Conservation (phyloP, 2,113 vertebrate genomes). For the Petrocephalus zakoni region DNA sequence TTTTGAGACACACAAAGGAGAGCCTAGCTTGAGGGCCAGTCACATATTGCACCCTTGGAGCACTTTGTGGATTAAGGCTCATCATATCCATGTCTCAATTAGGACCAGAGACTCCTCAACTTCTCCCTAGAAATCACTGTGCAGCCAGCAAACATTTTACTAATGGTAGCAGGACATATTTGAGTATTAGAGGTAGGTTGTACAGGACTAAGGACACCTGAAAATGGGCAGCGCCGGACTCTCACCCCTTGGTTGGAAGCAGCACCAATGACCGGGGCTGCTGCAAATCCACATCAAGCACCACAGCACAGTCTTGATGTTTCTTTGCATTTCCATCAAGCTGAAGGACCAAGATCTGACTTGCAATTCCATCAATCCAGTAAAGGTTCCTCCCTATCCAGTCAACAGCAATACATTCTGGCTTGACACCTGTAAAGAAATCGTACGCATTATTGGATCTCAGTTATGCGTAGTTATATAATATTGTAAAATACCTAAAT, state of each 20-base stretch:
- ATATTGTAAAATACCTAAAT: neutral
- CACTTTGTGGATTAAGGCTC: neutral
- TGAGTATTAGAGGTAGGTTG: neutral
- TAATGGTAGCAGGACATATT: neutral
- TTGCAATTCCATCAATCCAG: constrained; percentile 76
- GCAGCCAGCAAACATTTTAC: neutral
- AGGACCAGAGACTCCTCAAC: neutral
- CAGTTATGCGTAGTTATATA: too few relatives aligned
- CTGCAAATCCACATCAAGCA: constrained; percentile 70
- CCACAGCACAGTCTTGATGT: constrained; percentile 62
- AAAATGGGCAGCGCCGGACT: neutral
- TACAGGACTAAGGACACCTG: neutral
- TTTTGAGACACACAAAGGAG: neutral
- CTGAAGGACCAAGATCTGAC: constrained; percentile 71
- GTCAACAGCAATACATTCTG: constrained; percentile 78
- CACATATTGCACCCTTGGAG: neutral
- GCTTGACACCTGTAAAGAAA: constrained; percentile 68
- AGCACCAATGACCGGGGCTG: constrained; percentile 75
- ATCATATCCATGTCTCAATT: neutral
- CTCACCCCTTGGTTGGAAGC: constrained; percentile 73
- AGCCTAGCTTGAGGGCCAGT: neutral
- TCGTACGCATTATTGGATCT: neutral
- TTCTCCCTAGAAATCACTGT: neutral
- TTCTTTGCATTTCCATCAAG: constrained; percentile 54
- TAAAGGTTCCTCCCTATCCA: constrained; percentile 87